Base-by-base conservation (phyloP, 2,797 vertebrate genomes). In the Botia almorhae region DNA sequence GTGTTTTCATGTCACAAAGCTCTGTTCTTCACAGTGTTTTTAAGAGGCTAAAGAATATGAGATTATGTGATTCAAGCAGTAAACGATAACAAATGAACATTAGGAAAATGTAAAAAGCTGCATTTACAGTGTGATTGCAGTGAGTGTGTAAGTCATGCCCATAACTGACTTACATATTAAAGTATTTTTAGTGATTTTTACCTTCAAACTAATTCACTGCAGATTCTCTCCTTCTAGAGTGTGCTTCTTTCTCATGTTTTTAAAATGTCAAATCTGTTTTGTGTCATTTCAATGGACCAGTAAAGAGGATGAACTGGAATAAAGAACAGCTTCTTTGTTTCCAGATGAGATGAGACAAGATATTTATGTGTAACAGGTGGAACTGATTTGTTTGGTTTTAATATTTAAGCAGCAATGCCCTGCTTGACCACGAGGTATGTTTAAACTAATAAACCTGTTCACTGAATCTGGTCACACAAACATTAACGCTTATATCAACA, bases 401-500 rank as follows among this genome's bases (percentile, higher is more conserved):
- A 36, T 39, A 69, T 69, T 23, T 69, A 78, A 36, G 7, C 17
- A 19, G 16, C 36, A 12, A 19, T 50, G 26, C 46, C 58, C 53
- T 58, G 64, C 21, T 69, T 21, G 65, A 69, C 36, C 60, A 50
- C 7, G 13, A 60, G 23, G 23, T 61, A 51, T 69, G 55, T 78
- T 69, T 48, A 5, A 67, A 76, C 0, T 61, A 78, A 78, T 70
- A 70, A 23, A 26, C 26, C 17, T 51, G 53, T 48, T 78, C 55
- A 78, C 26, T 51, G 17, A 69, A 78, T 61, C 4, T 61, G 23
- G 68, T 51, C 67, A 50, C 16, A 77, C 65, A 78, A 26, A 58
- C 1, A 26, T 7, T n/a, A 10, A 60, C n/a, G 56, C n/a, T 48
- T 19, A 36, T 43, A 75, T 12, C 46, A 75, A 75, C 60, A 64